Percentiles rank a stretch among this genome's conserved stretches.
phyloP scores from a whole-genome alignment of 2,888 invertebrate species.

The Xestia xanthographa region DNA sequence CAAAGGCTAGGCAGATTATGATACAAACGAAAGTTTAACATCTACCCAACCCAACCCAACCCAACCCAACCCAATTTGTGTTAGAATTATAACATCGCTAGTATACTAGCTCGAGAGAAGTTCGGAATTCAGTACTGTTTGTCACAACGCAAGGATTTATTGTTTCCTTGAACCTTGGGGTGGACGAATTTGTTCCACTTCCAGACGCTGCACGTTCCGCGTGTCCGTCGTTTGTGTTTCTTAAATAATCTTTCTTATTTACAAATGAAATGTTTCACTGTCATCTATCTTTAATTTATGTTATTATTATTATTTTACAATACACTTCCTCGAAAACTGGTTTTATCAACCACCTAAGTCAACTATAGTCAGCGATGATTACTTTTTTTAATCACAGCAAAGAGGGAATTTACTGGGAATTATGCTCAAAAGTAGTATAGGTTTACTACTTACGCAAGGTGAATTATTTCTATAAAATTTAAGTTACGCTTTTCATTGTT shows the following conservation, averaged over 20 bases:
- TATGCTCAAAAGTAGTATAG: not conserved
- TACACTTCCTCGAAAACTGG: not conserved
- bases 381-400: not conserved
- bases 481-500: not conserved
- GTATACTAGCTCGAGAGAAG: conserved; percentile 29
- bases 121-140: conserved; percentile 41
- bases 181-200: conserved; percentile 46
- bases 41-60: no score
- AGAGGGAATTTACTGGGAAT: not conserved
- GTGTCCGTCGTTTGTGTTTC: not conserved
- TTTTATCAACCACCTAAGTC: no score
- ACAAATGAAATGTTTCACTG: conserved; percentile 1
- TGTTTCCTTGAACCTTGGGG: conserved; percentile 40
- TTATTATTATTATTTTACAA: not conserved
- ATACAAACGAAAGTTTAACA: not conserved
- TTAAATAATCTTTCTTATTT: conserved; percentile 2
- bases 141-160: conserved; percentile 48
- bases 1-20: no score
- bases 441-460: no score
- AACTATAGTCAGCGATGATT: not conserved
- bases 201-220: not conserved
- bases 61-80: conserved; percentile 9
- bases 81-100: conserved; percentile 33
- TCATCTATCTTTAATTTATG: not conserved
- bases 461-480: no score